Conservation (phyloP, 2,888 invertebrate species). For the Plebejus argus region DNA sequence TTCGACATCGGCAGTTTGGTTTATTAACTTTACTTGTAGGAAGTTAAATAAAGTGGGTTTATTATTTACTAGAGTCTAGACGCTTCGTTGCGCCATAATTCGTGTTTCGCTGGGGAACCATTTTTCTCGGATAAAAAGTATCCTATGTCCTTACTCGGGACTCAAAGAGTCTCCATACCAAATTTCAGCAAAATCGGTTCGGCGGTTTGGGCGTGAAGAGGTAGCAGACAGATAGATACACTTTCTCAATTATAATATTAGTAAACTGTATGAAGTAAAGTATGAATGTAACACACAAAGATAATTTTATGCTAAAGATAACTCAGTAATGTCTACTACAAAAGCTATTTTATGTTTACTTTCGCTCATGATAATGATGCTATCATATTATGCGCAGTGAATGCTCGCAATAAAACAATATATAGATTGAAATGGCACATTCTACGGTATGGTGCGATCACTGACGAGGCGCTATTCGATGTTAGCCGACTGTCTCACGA, state of each 20-base stretch:
- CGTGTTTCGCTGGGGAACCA: too few species aligned
- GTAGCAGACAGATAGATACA: too few species aligned
- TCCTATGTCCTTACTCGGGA: too few species aligned
- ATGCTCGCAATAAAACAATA: conserved; percentile 6
- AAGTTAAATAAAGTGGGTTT: not conserved
- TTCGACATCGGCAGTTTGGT: not conserved
- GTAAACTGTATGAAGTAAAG: too few species aligned
- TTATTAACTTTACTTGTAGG: not conserved
- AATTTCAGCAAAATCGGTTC: too few species aligned
- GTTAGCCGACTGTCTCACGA: conserved; percentile 65
- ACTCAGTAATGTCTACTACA: not conserved
- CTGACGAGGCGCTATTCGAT: conserved; percentile 68
- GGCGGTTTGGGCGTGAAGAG: too few species aligned
- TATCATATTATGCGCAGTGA: not conserved
- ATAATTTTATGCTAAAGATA: too few species aligned
- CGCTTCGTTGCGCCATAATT: too few species aligned
- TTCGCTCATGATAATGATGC: not conserved
- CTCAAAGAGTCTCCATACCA: too few species aligned
- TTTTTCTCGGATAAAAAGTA: too few species aligned
- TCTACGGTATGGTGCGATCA: conserved; percentile 38
- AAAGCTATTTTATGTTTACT: not conserved
- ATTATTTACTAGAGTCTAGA: not conserved
- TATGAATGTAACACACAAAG: not conserved
- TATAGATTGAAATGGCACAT: conserved; percentile 8
- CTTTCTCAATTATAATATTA: too few species aligned